Evolutionary conservation across 2,113 vertebrate species (phyloP).

Genomic region (Myotis davidii): DNA sequence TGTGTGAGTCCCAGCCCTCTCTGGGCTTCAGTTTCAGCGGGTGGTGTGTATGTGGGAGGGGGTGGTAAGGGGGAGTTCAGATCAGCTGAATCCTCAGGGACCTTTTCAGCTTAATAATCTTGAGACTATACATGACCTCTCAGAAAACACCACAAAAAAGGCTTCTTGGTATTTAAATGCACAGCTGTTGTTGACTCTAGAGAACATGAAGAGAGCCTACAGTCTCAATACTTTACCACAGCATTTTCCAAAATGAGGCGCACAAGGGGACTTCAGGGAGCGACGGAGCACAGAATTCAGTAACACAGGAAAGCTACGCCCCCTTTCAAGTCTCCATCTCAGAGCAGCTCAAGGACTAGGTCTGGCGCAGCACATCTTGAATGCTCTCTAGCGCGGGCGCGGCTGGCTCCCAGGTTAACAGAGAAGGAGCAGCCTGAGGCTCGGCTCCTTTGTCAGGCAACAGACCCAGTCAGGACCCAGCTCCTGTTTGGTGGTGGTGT

Average conservation of each 20-base stretch:
- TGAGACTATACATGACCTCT: not conserved
- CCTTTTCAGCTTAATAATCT: not conserved
- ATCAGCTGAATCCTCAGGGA: not conserved
- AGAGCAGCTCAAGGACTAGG: not conserved
- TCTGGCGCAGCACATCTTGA: fast-evolving
- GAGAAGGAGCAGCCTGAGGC: not conserved
- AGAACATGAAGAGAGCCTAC: not conserved
- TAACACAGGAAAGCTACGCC: not conserved
- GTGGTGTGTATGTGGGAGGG: no score
- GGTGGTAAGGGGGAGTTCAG: not conserved
- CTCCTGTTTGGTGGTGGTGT: not conserved
- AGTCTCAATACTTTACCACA: not conserved
- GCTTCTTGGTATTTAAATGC: not conserved
- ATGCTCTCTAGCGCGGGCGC: fast-evolving
- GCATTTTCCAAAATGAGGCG: not conserved
- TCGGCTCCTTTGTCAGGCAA: not conserved
- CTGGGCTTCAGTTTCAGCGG: not conserved
- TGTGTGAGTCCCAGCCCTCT: not conserved
- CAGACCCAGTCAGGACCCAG: not conserved
- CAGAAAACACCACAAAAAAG: not conserved
- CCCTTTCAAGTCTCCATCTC: not conserved
- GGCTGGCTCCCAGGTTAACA: not conserved
- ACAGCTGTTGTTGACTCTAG: not conserved
- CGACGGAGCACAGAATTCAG: not conserved
- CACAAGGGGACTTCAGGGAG: not conserved